Evolutionary conservation across 2,888 invertebrate species (phyloP), one percentile per base, ranked within the genome.

Genomic region (Euplagia quadripunctaria): DNA sequence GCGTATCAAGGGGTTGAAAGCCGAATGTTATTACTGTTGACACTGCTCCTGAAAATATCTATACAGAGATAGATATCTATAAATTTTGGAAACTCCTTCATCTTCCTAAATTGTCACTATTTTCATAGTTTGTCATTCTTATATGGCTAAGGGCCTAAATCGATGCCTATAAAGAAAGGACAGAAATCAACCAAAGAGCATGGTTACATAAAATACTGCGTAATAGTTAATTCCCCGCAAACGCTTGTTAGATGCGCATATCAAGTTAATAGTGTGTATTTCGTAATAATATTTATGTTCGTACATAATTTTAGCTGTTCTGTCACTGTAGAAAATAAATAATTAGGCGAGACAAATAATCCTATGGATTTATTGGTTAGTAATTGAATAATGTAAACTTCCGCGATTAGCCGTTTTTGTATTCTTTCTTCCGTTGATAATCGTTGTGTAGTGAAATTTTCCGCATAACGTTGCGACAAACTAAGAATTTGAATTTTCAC

Each of bases 401-500:
- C 79, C 77, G 73, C 72, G 43, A 51, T 68, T 11, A 16, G 6
- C 4, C 42, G n/a, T 68, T 52, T 42, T 52, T 55, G 41, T n/a
- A 71, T 70, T 69, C 52, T 20, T 70, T n/a, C 72, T 77, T 73
- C 65, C 41, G 68, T 77, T 16, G 72, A 17, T 52, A 70, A 64
- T 66, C 52, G 20, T 42, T 67, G 16, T 70, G 64, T 75, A 75
- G 66, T 72, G 51, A 58, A 63, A 69, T 68, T 72, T 84, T 79
- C 80, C 80, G 77, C 70, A 55, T 75, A 77, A 58, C 61, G 78
- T 87, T 87, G 86, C 89, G 89, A 89, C 87, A 89, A 86, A 82
- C 79, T 75, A 77, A 87, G 85, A 89, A 90, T 90, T 89, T 81
- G 82, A 86, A 90, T 92, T 88, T 91, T 90, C 90, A 93, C 91